Evolutionary conservation across 2,113 vertebrate genomes (phyloP), one percentile per base, ranked within the genome.

Genomic region (Saguinus midas): DNA sequence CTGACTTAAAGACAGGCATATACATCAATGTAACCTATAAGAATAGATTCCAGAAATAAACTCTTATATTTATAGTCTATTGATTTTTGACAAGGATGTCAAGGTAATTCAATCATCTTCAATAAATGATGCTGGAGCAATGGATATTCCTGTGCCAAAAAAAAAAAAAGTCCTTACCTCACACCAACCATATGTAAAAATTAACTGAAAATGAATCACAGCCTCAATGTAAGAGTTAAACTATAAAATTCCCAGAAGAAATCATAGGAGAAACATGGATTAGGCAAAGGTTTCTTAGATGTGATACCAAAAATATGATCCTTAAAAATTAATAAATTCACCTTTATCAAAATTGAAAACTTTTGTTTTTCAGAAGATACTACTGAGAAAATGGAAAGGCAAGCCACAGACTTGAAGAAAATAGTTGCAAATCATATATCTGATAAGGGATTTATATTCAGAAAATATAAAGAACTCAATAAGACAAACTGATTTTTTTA

Each of bases 41-140:
- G 27, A 95, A 83, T 6, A n/a, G 12, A 83, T 17, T 79, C 20
- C 66, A 95, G 83, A 79, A 95, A 86, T 52, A 95, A 87, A 94
- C 3, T 20, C 21, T 92, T 45, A 45, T 9, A 55, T 76, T 81
- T 48, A 89, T n/a, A 9, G 29, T 78, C 40, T 40, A 32, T n/a
- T 58, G 35, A 87, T 25, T 95, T 70, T 88, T 82, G 32, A 87
- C 40, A 86, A 91, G 90, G 23, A 3, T 78, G 29, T 23, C 58
- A 82, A 82, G 1, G 13, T 25, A 93, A 84, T 75, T 83, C 45
- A 73, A 35, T 35, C 35, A 2, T 80, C 25, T 82, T 81, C 37
- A 73, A 48, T 97, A 92, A 95, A 29, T 72, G 27, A 78, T 89
- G 50, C 66, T 52, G 11, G 17, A 79, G 80, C 35, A 90, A 83